A percentile compares a stretch with the other conserved stretches of the same genome.
Evolutionary conservation across 2,113 vertebrate genomes (phyloP).

Genomic region (Chlamydotis undulata): DNA sequence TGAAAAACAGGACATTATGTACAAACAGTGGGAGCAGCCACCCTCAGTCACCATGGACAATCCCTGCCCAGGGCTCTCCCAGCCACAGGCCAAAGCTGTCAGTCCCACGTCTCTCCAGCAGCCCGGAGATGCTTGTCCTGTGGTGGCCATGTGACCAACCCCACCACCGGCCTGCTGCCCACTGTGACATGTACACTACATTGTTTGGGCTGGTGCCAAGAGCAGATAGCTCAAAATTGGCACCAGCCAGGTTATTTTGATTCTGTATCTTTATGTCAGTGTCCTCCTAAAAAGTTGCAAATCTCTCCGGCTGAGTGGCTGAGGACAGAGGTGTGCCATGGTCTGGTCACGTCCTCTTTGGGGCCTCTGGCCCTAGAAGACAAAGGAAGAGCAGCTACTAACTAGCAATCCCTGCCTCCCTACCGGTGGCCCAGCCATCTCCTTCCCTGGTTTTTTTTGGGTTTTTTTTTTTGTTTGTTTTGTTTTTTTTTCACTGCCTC

Average conservation of each 20-base stretch:
- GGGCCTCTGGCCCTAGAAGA: not conserved
- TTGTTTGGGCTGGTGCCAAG: not conserved
- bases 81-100: not conserved
- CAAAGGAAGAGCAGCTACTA: not conserved
- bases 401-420: not conserved
- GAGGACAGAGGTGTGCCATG: not conserved
- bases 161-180: not conserved
- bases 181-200: not conserved
- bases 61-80: not conserved
- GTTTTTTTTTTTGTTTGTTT: no score
- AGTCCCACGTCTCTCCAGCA: not conserved
- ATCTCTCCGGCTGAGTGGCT: not conserved
- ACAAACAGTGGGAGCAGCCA: not conserved
- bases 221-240: not conserved
- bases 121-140: accelerated
- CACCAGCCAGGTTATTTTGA: not conserved
- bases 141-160: not conserved
- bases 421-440: not conserved
- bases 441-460: no score
- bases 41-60: not conserved
- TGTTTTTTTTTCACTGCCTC: not conserved
- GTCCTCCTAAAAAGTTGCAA: not conserved
- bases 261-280: not conserved
- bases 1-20: not conserved
- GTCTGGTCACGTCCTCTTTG: accelerated